phyloP scores from a whole-genome alignment of 2,113 vertebrate genomes.

The Pachycephala philippinensis region DNA sequence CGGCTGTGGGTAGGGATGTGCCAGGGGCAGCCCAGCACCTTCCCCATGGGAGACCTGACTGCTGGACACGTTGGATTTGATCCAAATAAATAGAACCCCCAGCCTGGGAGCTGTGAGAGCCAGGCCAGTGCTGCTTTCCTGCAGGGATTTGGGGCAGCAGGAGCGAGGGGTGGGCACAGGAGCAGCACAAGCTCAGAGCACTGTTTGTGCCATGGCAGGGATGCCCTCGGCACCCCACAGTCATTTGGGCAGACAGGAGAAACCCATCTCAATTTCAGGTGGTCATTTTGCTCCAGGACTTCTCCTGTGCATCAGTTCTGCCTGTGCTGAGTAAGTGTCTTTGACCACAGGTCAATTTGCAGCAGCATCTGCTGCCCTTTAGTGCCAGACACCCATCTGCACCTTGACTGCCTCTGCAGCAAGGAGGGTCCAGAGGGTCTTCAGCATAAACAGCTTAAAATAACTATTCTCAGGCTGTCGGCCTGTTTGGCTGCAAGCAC shows the following conservation, averaged over 20 bases:
- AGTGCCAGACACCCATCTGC: neutral
- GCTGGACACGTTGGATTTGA: fast-evolving
- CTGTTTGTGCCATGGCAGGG: fast-evolving
- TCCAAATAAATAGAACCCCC: neutral
- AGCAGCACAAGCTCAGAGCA: neutral
- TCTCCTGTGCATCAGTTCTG: neutral
- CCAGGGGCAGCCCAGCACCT: neutral
- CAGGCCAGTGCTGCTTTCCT: neutral
- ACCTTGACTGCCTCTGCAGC: neutral
- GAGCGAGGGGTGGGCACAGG: fast-evolving
- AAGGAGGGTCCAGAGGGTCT: neutral
- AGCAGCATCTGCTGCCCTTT: neutral
- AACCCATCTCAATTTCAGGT: neutral
- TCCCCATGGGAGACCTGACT: neutral
- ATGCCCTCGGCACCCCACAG: neutral
- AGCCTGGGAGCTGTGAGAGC: neutral
- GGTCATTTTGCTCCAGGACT: neutral
- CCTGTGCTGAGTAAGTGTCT: fast-evolving
- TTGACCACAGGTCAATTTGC: neutral
- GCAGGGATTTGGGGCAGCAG: neutral
- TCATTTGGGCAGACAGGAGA: fast-evolving
- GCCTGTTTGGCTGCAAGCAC: neutral
- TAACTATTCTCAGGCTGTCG: fast-evolving
- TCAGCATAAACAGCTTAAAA: neutral
- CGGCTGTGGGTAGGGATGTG: fast-evolving